These are phyloP conservation scores for Ophioderma brevispina DNA, from an alignment of 35 echinoderm and acorn worm genomes.

Conservation along the genomic window DNA sequence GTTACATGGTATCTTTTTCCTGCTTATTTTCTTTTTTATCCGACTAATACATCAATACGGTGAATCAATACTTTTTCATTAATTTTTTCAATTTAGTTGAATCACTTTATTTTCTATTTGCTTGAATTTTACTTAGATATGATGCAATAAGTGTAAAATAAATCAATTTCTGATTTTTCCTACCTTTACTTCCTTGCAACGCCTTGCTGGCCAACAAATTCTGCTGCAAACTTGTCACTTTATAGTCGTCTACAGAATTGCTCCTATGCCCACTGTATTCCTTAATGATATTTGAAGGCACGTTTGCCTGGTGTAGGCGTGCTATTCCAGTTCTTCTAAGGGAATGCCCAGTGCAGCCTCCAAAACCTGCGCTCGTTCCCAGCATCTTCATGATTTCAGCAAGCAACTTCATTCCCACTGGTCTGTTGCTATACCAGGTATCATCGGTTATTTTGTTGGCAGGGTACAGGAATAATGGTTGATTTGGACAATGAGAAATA, in stretches of 20 bases:
- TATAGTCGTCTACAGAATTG: neutral
- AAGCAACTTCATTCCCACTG: neutral
- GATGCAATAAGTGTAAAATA: too few species aligned
- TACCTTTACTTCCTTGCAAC: neutral
- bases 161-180: neutral
- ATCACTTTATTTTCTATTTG: too few species aligned
- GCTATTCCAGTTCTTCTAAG: neutral
- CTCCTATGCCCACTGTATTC: neutral
- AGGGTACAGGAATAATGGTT: neutral
- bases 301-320: neutral
- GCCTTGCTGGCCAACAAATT: neutral
- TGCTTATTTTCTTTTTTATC: too few species aligned
- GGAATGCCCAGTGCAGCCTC: neutral
- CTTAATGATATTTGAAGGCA: neutral
- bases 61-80: too few species aligned
- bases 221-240: neutral
- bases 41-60: too few species aligned
- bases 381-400: neutral
- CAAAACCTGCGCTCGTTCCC: neutral
- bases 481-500: too few species aligned
- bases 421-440: neutral
- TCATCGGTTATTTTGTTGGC: neutral
- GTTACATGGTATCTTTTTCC: too few species aligned
- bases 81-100: too few species aligned
- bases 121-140: too few species aligned